These are phyloP conservation scores for Xestobium rufovillosum DNA, from an alignment of 2,888 invertebrate species.

Conservation along the genomic window DNA sequence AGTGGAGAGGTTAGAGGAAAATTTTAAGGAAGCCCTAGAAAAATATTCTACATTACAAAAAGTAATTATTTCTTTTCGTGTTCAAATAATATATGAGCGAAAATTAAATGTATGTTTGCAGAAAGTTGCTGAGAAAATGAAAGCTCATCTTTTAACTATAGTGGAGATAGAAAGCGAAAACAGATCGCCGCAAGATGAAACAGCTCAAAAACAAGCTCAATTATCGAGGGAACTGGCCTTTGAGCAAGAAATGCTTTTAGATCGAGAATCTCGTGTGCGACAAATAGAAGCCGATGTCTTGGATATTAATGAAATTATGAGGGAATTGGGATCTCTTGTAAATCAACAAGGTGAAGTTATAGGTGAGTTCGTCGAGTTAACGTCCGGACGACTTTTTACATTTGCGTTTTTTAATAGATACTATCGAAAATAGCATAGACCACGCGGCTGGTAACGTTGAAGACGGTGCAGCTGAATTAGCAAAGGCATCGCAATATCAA, in stretches of 20 bases:
- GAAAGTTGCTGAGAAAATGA: slow-evolving; percentile 63
- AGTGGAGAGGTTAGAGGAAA: slow-evolving; percentile 73
- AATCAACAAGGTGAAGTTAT: slow-evolving; percentile 63
- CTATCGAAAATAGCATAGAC: slow-evolving; percentile 77
- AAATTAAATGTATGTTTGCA: background rate
- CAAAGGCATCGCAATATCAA: slow-evolving; percentile 76
- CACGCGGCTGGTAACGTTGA: slow-evolving; percentile 67
- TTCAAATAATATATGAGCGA: background rate
- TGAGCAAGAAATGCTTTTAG: slow-evolving; percentile 70
- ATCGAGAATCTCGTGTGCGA: slow-evolving; percentile 71
- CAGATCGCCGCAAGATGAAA: slow-evolving; percentile 31
- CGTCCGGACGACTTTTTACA: too few species aligned
- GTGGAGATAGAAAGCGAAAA: slow-evolving; percentile 36
- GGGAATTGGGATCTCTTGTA: slow-evolving; percentile 64
- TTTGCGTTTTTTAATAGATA: slow-evolving; percentile 49
- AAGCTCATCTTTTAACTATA: slow-evolving; percentile 47
- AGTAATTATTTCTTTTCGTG: slow-evolving; percentile 44
- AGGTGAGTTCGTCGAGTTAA: slow-evolving; percentile 52
- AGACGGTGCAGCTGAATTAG: slow-evolving; percentile 66
- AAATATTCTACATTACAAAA: slow-evolving; percentile 74
- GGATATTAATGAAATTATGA: slow-evolving; percentile 79
- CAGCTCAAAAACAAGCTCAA: slow-evolving; percentile 42
- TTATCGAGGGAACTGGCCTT: slow-evolving; percentile 59
- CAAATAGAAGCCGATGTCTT: slow-evolving; percentile 75
- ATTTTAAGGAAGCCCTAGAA: slow-evolving; percentile 72